Conservation (phyloP, 2,888 invertebrate genomes). For the Tetanocera ferruginea region DNA sequence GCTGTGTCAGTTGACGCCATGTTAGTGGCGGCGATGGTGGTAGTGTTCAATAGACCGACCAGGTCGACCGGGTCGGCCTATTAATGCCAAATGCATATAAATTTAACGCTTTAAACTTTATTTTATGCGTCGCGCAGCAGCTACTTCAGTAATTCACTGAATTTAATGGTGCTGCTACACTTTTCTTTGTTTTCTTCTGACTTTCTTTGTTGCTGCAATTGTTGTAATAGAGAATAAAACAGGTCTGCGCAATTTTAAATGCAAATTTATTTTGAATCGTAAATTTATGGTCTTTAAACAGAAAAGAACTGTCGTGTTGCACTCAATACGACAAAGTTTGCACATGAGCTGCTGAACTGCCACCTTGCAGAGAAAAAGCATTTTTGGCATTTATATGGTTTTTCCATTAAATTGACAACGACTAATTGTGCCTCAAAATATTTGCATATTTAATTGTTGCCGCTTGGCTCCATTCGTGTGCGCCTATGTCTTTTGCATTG, state of each 20-base stretch:
- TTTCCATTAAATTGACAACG: constrained; percentile 34
- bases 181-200: background rate
- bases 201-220: background rate
- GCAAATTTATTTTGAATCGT: constrained; percentile 29
- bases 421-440: constrained; percentile 42
- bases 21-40: background rate
- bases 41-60: background rate
- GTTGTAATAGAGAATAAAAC: constrained; percentile 16
- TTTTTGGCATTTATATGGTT: constrained; percentile 16
- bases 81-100: constrained; percentile 45
- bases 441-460: constrained; percentile 44
- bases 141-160: background rate
- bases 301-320: background rate
- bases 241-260: constrained; percentile 27
- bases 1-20: background rate
- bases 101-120: constrained; percentile 42
- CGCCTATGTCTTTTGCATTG: background rate
- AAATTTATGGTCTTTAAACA: constrained; percentile 26
- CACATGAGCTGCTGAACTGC: background rate
- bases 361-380: background rate
- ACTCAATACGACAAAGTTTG: background rate
- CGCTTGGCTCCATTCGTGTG: background rate
- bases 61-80: constrained; percentile 26
- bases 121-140: constrained; percentile 8
- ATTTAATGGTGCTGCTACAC: background rate